Base-by-base conservation (phyloP, 2,888 invertebrate genomes). In the Cryptocephalus primarius region DNA sequence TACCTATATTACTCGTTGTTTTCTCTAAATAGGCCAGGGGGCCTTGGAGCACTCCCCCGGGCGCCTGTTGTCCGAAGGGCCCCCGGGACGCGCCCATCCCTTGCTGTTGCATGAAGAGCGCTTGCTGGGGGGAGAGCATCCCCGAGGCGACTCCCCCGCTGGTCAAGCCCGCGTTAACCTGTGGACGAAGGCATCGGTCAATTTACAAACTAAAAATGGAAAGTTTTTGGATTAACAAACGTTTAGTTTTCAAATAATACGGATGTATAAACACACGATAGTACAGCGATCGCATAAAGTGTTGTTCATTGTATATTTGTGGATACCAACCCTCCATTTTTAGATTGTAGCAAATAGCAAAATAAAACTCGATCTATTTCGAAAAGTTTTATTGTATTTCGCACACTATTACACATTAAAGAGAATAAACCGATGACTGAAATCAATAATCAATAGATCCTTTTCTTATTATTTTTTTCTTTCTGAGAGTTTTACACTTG, bases 1-100 rank as follows among this genome's bases (percentile, higher is more conserved):
- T 68, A 79, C 80, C 90, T 78, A 91, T 90, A 72, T 88, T 90
- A 72, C 88, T 88, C 62, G 90, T 87, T 54, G 89, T 89, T 75
- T 90, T 89, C 74, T 91, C 90, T 51, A 92, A 73, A 64, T 84
- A 90, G 1, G 90, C 90, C 52, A 91, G 74, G 1, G 90, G 91
- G 8, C 90, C 89, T 56, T 88, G 88, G 46, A 88, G 73, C 2
- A 83, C 75, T 51, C 74, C 70, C 41, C 65, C 68, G 1, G 74
- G 74, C 43, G 68, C 68, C 55, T 69, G 71, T 60, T 77, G 77
- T 33, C 65, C 61, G 61, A 69, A 71, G 53, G 72, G 71, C 1
- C 74, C 73, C 1, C 77, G 74, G 10, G 77, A 70, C 1, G 76
- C 75, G 42, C 66, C 68, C 62, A 68, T 61, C 0, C 77, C 74